phyloP scores from a whole-genome alignment of 1,140 invertebrate genomes.

The Drosophila asahinai region DNA sequence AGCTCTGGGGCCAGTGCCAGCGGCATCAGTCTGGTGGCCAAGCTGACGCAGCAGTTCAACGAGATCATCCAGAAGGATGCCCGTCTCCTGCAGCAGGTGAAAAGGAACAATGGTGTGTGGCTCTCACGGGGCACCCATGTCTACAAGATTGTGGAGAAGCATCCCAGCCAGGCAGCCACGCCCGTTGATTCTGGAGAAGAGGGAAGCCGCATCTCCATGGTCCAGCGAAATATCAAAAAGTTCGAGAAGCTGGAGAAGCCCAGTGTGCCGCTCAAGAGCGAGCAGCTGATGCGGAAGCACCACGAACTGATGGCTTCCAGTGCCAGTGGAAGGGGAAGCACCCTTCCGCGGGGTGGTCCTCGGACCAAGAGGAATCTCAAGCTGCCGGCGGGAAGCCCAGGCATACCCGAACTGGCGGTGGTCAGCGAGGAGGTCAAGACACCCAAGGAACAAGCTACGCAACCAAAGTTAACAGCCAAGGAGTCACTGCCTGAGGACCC shows the following conservation, averaged over 20 bases:
- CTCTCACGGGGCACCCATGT: constrained; percentile 70
- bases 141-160: constrained; percentile 79
- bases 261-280: constrained; percentile 79
- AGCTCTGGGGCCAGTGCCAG: too few species aligned
- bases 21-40: constrained; percentile 80
- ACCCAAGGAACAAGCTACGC: constrained; percentile 24
- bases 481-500: constrained; percentile 4
- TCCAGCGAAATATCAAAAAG: constrained; percentile 85
- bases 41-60: constrained; percentile 86
- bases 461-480: constrained; percentile 25
- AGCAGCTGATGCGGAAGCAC: constrained; percentile 69
- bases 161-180: background rate
- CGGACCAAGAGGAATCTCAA: constrained; percentile 24
- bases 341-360: background rate
- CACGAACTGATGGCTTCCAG: constrained; percentile 56
- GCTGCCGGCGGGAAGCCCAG: constrained; percentile 8
- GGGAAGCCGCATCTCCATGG: constrained; percentile 56
- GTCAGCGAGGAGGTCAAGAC: constrained; percentile 62
- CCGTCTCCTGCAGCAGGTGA: constrained; percentile 81
- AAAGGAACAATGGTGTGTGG: constrained; percentile 79
- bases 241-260: constrained; percentile 85
- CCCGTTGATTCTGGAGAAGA: background rate
- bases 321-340: background rate
- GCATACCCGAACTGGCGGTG: constrained; percentile 23
- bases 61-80: constrained; percentile 84